phyloP scores from a whole-genome alignment of 2,113 vertebrate genomes.

The Bettongia penicillata region DNA sequence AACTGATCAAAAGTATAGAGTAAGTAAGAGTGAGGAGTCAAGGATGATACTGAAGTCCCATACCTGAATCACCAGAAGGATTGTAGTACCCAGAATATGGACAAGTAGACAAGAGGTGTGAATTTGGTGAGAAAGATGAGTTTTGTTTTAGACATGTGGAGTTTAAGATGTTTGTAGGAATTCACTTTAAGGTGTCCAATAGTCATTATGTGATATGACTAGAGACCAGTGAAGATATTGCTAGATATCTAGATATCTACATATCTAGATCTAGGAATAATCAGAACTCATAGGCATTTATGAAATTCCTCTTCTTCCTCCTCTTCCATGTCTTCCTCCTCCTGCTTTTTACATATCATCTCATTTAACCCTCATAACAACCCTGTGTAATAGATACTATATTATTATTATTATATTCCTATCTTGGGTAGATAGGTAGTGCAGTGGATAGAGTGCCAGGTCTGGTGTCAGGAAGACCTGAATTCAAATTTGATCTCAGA shows the following conservation, averaged over 20 bases:
- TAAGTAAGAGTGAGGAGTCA: background rate
- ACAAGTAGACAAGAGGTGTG: background rate
- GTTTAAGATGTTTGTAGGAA: background rate
- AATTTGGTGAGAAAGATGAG: background rate
- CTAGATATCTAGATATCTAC: background rate
- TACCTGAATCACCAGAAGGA: background rate
- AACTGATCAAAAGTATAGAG: too few species aligned
- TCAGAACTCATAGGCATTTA: background rate
- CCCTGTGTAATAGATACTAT: too few species aligned
- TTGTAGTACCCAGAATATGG: background rate
- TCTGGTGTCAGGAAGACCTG: too few species aligned
- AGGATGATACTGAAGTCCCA: too few species aligned
- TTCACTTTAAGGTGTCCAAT: background rate
- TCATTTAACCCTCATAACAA: too few species aligned
- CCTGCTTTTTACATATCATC: too few species aligned
- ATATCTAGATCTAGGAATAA: background rate
- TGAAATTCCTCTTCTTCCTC: too few species aligned
- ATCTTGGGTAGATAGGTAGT: too few species aligned
- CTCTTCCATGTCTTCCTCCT: too few species aligned
- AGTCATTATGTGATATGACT: background rate
- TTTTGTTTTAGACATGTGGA: background rate
- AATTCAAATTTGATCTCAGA: too few species aligned
- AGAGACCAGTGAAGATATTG: background rate
- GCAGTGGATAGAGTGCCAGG: too few species aligned
- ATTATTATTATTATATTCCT: too few species aligned